A percentile compares a stretch with the other conserved stretches of the same genome.
phyloP scores from a whole-genome alignment of 2,113 vertebrate genomes.

The Podarcis raffonei region DNA sequence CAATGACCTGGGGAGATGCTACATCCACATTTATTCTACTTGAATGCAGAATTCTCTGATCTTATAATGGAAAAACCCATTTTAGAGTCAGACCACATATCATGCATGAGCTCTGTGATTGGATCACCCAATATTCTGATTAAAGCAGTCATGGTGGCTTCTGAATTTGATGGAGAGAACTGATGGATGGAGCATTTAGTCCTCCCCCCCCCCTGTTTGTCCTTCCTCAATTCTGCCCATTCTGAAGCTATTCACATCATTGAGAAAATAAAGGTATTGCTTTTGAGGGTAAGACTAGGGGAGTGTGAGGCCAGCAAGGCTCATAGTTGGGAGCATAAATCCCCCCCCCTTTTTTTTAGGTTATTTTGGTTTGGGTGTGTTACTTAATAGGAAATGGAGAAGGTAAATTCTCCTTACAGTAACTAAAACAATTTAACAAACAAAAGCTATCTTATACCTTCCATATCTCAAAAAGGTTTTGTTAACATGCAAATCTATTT shows the following conservation, averaged over 20 bases:
- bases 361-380: neutral
- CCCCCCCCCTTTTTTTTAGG: neutral
- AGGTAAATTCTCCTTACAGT: neutral
- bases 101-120: neutral
- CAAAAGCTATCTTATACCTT: neutral
- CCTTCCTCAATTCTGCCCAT: neutral
- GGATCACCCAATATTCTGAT: neutral
- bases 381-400: neutral
- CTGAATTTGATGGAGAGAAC: neutral
- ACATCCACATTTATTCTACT: neutral
- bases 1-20: neutral
- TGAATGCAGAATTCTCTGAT: neutral
- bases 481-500: neutral
- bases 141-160: neutral
- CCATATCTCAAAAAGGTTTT: too few relatives aligned
- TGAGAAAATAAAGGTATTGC: neutral
- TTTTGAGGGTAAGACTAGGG: neutral
- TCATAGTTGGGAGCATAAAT: neutral
- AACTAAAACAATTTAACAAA: too few relatives aligned
- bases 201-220: neutral
- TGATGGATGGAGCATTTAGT: neutral
- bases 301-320: neutral
- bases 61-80: neutral
- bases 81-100: neutral
- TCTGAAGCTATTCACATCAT: neutral